Evolutionary conservation across 2,888 invertebrate species (phyloP).

Genomic region (Athetis lepigone): DNA sequence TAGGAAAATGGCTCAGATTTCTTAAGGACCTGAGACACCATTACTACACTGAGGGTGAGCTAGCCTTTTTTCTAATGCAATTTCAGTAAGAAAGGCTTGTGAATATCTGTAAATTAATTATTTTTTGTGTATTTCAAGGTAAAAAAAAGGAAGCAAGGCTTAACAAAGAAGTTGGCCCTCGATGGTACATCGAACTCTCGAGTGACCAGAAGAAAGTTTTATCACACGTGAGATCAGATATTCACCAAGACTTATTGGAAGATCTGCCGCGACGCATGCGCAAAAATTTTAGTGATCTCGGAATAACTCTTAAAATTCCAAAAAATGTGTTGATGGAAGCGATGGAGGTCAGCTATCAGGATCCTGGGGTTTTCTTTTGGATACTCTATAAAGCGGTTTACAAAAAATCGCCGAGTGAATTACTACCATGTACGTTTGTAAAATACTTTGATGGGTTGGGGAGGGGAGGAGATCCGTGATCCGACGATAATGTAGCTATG

Average conservation of each 20-base stretch:
- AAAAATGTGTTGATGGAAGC: constrained; percentile 75
- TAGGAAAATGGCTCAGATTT: constrained; percentile 81
- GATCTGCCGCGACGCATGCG: constrained; percentile 78
- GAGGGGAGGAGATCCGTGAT: too few species aligned
- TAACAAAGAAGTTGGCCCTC: constrained; percentile 76
- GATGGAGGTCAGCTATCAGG: constrained; percentile 75
- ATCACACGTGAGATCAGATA: constrained; percentile 70
- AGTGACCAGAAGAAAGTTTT: constrained; percentile 76
- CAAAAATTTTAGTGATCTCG: constrained; percentile 76
- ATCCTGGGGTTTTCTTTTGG: constrained; percentile 87
- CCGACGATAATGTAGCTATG: too few species aligned
- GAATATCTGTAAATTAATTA: not conserved
- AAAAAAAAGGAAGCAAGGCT: constrained; percentile 72
- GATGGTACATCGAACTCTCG: constrained; percentile 83
- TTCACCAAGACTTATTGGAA: constrained; percentile 84
- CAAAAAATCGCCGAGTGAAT: constrained; percentile 77
- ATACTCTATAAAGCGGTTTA: constrained; percentile 79
- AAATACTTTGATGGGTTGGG: not conserved
- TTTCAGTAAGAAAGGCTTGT: not conserved
- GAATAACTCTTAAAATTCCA: constrained; percentile 76
- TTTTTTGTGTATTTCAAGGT: constrained; percentile 59
- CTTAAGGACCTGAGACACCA: constrained; percentile 77
- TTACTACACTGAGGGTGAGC: constrained; percentile 76
- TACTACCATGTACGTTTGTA: constrained; percentile 53
- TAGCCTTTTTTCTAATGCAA: not conserved